Conservation (phyloP, 2,113 vertebrate species). For the Corythornis madagascariensis region DNA sequence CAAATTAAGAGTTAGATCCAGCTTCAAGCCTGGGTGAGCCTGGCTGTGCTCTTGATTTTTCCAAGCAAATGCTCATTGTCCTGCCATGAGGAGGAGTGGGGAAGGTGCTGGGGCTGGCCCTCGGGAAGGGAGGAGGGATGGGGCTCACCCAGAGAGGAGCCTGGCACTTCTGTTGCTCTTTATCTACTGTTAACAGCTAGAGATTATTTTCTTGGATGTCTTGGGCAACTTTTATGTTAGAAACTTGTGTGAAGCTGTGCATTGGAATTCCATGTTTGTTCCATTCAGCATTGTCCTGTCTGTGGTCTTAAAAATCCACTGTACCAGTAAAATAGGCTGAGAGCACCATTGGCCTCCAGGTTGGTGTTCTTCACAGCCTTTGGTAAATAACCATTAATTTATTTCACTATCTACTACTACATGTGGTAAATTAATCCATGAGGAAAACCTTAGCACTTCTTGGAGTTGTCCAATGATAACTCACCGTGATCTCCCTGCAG, state of each 20-base stretch:
- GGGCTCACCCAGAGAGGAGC: neutral
- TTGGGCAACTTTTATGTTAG: neutral
- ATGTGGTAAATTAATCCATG: fast-evolving
- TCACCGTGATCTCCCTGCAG: neutral
- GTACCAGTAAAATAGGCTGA: neutral
- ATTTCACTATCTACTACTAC: fast-evolving
- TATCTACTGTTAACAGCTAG: neutral
- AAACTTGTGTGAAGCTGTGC: neutral
- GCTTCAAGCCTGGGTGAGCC: neutral
- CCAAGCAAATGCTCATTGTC: neutral
- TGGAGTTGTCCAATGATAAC: neutral
- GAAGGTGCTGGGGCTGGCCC: neutral
- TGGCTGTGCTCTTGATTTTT: neutral
- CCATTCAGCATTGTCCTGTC: neutral
- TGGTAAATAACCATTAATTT: neutral
- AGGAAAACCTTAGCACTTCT: neutral
- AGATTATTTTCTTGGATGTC: neutral
- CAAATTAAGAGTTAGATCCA: neutral
- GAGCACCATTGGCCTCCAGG: neutral
- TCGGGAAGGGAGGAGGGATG: fast-evolving
- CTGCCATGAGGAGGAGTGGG: neutral
- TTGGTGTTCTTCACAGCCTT: neutral
- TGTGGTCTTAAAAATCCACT: neutral
- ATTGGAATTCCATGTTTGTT: neutral
- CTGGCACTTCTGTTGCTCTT: neutral